These are phyloP conservation scores for Chrysocyon brachyurus DNA, from an alignment of 2,797 vertebrate species.

Conservation along the genomic window DNA sequence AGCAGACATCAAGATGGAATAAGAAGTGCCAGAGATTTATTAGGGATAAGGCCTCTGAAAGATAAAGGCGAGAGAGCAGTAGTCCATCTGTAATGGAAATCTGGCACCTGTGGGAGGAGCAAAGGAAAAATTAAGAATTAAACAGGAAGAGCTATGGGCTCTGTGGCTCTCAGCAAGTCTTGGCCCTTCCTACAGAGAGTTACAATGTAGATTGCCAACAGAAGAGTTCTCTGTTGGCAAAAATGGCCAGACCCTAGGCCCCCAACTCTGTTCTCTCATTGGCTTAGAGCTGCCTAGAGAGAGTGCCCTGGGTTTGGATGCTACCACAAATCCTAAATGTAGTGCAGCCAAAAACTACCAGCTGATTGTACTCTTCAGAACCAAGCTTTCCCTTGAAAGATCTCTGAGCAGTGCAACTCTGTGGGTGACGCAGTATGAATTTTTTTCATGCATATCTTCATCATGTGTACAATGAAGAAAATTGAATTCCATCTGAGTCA, in stretches of 20 bases:
- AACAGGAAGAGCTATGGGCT: background rate
- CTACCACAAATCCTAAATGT: background rate
- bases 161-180: background rate
- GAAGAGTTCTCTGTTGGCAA: background rate
- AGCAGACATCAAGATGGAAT: background rate
- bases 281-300: background rate
- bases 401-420: background rate
- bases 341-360: background rate
- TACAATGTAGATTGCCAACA: background rate
- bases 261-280: background rate
- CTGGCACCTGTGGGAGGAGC: background rate
- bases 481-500: background rate
- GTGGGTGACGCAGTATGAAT: background rate
- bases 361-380: background rate
- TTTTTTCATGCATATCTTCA: background rate
- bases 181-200: background rate
- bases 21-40: background rate
- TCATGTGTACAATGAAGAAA: background rate
- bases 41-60: background rate
- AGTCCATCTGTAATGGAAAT: background rate
- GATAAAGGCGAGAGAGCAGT: background rate
- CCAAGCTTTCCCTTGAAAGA: background rate
- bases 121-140: background rate
- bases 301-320: background rate
- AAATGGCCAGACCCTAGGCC: background rate